phyloP scores from a whole-genome alignment of 1,140 invertebrate genomes.

The Temnothorax longispinosus region DNA sequence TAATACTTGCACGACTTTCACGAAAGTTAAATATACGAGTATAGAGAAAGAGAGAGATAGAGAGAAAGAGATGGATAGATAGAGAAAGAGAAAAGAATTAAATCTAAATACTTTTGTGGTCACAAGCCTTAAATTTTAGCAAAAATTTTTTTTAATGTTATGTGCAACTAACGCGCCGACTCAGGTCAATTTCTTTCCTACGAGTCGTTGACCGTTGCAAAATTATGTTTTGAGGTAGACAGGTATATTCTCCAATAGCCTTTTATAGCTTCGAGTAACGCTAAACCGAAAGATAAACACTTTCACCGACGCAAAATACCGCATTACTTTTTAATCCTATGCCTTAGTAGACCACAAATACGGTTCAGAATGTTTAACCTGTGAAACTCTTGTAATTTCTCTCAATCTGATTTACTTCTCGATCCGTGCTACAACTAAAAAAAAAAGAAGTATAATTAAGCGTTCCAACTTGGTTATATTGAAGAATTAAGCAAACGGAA shows the following conservation, averaged over 20 bases:
- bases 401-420: constrained; percentile 60
- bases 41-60: constrained; percentile 38
- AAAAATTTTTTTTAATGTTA: constrained; percentile 77
- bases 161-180: constrained; percentile 77
- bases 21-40: constrained; percentile 69
- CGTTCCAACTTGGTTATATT: neutral
- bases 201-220: constrained; percentile 77
- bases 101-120: constrained; percentile 77
- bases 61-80: neutral
- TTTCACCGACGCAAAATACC: constrained; percentile 77
- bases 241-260: constrained; percentile 85
- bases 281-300: constrained; percentile 80
- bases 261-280: constrained; percentile 82
- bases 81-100: constrained; percentile 73
- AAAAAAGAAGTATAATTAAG: constrained; percentile 30
- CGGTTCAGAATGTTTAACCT: constrained; percentile 61
- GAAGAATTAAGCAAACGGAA: neutral
- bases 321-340: constrained; percentile 75
- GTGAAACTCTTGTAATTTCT: constrained; percentile 47
- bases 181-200: constrained; percentile 59
- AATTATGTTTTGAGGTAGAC: constrained; percentile 85
- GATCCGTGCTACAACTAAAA: constrained; percentile 52
- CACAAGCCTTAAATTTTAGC: constrained; percentile 81
- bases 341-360: constrained; percentile 75
- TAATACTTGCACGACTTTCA: constrained; percentile 58